phyloP scores from a whole-genome alignment of 1,140 invertebrate species.

The Cyclargus thomasi region DNA sequence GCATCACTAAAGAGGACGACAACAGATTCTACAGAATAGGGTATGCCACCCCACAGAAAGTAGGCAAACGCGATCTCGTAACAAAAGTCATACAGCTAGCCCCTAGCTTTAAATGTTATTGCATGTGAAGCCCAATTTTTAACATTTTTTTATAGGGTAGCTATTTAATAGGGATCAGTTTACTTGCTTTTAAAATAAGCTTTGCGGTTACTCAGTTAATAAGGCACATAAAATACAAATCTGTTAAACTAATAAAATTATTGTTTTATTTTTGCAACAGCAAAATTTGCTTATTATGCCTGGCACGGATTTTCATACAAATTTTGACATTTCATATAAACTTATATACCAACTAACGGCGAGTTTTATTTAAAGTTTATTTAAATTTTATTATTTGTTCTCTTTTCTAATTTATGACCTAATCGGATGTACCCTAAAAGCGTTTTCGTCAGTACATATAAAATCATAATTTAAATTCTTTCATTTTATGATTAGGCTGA shows the following conservation, averaged over 20 bases:
- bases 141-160: slow-evolving; percentile 44
- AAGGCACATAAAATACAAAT: not conserved
- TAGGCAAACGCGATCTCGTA: slow-evolving; percentile 39
- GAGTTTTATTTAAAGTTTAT: too few relatives aligned
- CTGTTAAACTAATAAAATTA: not conserved
- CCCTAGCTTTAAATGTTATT: slow-evolving; percentile 50
- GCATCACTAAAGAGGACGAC: slow-evolving; percentile 27
- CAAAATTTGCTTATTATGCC: too few relatives aligned
- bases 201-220: slow-evolving; percentile 17
- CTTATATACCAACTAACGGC: too few relatives aligned
- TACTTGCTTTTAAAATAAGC: slow-evolving; percentile 43
- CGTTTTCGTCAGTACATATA: too few relatives aligned
- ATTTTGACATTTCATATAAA: too few relatives aligned
- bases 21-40: slow-evolving; percentile 49
- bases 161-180: slow-evolving; percentile 55
- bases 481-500: too few relatives aligned
- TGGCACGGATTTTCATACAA: too few relatives aligned
- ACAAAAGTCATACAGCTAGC: slow-evolving; percentile 56
- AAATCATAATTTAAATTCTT: too few relatives aligned
- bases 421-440: too few relatives aligned
- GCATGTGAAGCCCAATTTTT: slow-evolving; percentile 39
- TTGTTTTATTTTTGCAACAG: too few relatives aligned
- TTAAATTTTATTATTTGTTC: too few relatives aligned
- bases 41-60: slow-evolving; percentile 42
- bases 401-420: too few relatives aligned